A percentile compares a stretch with the other conserved stretches of the same genome.
Conservation (phyloP, 1,140 invertebrate genomes). For the Hypothenemus hampei region DNA sequence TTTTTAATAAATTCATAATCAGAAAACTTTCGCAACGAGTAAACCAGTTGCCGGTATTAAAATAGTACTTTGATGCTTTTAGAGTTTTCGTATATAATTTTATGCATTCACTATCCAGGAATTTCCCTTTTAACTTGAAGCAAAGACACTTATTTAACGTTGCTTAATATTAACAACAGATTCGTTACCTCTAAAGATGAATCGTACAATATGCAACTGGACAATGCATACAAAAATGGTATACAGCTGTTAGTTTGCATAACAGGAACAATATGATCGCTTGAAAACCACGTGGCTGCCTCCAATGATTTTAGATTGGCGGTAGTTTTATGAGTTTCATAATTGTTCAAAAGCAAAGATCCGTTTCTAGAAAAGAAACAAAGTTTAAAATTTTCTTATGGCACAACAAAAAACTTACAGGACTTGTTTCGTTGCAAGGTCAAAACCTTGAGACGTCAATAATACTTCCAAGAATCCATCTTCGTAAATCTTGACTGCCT, state of each 20-base stretch:
- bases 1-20: slow-evolving; percentile 48
- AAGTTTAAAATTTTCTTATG: neutral
- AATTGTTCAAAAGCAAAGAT: slow-evolving; percentile 49
- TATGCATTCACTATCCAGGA: slow-evolving; percentile 37
- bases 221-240: slow-evolving; percentile 48
- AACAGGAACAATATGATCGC: slow-evolving; percentile 50
- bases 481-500: neutral
- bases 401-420: no score
- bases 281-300: slow-evolving; percentile 45
- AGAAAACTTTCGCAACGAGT: slow-evolving; percentile 53
- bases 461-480: slow-evolving; percentile 1
- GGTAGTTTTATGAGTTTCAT: slow-evolving; percentile 44
- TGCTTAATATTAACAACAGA: neutral
- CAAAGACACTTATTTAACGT: neutral
- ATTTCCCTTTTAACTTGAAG: slow-evolving; percentile 42
- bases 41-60: slow-evolving; percentile 52
- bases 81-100: slow-evolving; percentile 32
- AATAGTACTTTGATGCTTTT: slow-evolving; percentile 32
- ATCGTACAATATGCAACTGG: slow-evolving; percentile 39
- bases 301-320: slow-evolving; percentile 44
- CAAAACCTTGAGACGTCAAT: slow-evolving; percentile 28
- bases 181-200: slow-evolving; percentile 27
- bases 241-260: slow-evolving; percentile 49
- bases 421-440: slow-evolving; percentile 33
- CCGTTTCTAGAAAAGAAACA: slow-evolving; percentile 43